Evolutionary conservation across 1,140 invertebrate genomes (phyloP).

Genomic region (Bombus affinis): DNA sequence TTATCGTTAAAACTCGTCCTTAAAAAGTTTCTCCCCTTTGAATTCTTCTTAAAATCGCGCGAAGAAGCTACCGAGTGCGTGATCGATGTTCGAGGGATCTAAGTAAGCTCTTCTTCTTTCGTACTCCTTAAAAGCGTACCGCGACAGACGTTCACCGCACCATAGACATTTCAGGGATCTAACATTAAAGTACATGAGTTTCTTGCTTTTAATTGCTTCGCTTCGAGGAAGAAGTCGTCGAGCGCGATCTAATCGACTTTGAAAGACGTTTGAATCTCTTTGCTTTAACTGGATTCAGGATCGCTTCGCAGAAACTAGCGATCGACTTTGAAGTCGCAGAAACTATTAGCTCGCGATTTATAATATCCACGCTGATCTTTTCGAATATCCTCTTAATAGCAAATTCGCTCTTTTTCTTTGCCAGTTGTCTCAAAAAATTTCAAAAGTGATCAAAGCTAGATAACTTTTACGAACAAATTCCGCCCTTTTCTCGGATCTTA

Average conservation of each 20-base stretch:
- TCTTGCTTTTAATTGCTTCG: neutral
- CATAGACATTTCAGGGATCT: neutral
- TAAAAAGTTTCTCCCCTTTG: neutral
- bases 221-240: neutral
- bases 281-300: neutral
- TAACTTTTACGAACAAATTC: neutral
- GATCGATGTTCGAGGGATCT: slow-evolving; percentile 2
- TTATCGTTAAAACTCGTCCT: neutral
- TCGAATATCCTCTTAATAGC: too few relatives aligned
- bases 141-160: neutral
- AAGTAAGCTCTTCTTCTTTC: neutral
- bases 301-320: neutral
- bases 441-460: neutral
- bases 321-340: neutral
- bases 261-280: neutral
- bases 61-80: neutral
- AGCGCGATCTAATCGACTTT: neutral
- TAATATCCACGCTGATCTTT: neutral
- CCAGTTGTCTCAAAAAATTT: neutral
- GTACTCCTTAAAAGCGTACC: neutral
- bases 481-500: neutral
- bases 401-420: too few relatives aligned
- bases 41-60: slow-evolving; percentile 9
- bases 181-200: slow-evolving; percentile 18
- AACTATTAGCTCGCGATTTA: neutral